These are phyloP conservation scores for Dynastes grantii DNA, from an alignment of 2,888 invertebrate genomes.

Conservation along the genomic window DNA sequence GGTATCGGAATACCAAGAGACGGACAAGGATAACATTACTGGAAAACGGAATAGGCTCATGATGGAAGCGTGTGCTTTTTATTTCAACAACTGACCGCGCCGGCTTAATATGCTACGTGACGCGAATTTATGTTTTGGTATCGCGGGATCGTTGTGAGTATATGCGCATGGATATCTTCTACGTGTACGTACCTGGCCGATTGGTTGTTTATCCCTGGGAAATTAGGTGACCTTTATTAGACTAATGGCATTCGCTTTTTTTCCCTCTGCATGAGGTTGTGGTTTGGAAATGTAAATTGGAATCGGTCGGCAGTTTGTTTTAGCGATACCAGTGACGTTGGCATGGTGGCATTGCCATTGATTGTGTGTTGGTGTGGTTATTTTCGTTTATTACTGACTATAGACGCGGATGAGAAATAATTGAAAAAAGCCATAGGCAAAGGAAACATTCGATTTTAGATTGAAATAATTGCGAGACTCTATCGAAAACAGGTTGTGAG, in stretches of 20 bases:
- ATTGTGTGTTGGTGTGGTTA: not conserved
- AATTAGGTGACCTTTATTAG: conserved; percentile 24
- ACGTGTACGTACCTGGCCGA: not conserved
- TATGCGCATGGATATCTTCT: not conserved
- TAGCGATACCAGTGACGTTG: not conserved
- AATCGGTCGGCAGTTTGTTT: not conserved
- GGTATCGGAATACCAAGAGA: not conserved
- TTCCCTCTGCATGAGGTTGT: not conserved
- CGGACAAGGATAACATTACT: not conserved
- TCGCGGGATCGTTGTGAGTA: not conserved
- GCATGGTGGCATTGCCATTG: not conserved
- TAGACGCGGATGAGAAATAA: not conserved
- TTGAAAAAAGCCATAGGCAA: too few relatives aligned
- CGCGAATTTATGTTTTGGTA: conserved; percentile 47
- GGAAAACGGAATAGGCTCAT: conserved; percentile 15
- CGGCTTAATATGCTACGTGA: conserved; percentile 56
- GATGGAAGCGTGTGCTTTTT: conserved; percentile 55
- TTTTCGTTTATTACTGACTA: not conserved
- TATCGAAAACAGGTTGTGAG: too few relatives aligned
- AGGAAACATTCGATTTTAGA: too few relatives aligned
- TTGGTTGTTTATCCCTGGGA: conserved; percentile 18
- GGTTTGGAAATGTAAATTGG: conserved; percentile 2
- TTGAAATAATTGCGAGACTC: too few relatives aligned
- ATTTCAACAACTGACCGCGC: conserved; percentile 55
- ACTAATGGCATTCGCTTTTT: not conserved